Percentiles rank a stretch among this genome's conserved stretches.
These are phyloP conservation scores for Cosmia pyralina DNA, from an alignment of 2,888 invertebrate genomes.

Conservation along the genomic window DNA sequence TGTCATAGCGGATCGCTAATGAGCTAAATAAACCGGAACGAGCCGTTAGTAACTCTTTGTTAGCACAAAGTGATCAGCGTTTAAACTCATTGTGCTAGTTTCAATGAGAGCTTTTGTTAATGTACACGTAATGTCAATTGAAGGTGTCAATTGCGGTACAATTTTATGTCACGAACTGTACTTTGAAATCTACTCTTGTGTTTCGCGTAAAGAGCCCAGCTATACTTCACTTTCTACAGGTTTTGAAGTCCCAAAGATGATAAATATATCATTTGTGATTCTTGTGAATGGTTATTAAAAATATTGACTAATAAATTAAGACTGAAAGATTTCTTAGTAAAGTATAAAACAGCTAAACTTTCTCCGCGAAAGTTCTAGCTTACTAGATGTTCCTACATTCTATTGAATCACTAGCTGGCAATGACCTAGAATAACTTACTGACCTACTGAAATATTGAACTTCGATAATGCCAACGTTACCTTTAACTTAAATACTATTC, in stretches of 20 bases:
- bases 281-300: slow-evolving; percentile 12
- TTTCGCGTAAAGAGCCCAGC: neutral
- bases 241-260: neutral
- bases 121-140: slow-evolving; percentile 20
- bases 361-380: slow-evolving; percentile 66
- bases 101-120: slow-evolving; percentile 25
- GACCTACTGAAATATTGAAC: slow-evolving; percentile 2
- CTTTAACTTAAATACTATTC: neutral
- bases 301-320: slow-evolving; percentile 9
- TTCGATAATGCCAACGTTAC: neutral
- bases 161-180: slow-evolving; percentile 16
- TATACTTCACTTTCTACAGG: neutral
- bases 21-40: slow-evolving; percentile 46
- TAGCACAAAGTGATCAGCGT: slow-evolving; percentile 19
- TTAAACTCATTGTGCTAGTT: slow-evolving; percentile 38
- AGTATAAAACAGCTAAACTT: slow-evolving; percentile 46
- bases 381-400: slow-evolving; percentile 8
- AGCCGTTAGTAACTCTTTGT: slow-evolving; percentile 42
- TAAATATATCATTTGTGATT: neutral
- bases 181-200: neutral
- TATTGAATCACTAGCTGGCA: slow-evolving; percentile 13
- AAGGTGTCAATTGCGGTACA: slow-evolving; percentile 26
- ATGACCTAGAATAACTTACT: slow-evolving; percentile 31
- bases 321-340: slow-evolving; percentile 41
- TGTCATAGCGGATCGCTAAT: slow-evolving; percentile 28